Evolutionary conservation across 2,113 vertebrate species (phyloP), one percentile per base, ranked within the genome.

Genomic region (Talpa occidentalis): DNA sequence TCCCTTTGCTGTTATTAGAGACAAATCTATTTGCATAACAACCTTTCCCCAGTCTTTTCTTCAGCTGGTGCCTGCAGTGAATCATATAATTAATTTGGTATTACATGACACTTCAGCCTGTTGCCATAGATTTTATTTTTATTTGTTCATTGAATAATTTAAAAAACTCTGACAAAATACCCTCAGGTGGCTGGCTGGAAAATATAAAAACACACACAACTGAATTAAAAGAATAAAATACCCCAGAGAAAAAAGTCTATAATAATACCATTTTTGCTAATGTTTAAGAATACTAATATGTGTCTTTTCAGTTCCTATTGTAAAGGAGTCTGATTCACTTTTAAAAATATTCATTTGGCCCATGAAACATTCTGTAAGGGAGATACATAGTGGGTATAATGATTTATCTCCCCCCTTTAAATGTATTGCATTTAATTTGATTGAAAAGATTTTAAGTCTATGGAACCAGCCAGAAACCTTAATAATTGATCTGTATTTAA

Each of bases 91-190:
- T 94, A 87, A 94, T 93, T 94, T 91, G 95, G 60, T 93, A n/a
- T 89, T 96, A 88, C 52, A 92, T 88, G 90, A 91, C 69, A 77
- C 44, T 87, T 16, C 74, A 95, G 88, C 52, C 91, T 30, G 14
- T 94, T 96, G 84, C 70, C 83, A 96, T 94, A 91, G 66, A 89
- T 96, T 96, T 96, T 91, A 91, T 83, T 96, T 97, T 97, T 97
- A 93, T 96, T 96, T 94, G 74, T 93, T 94, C 81, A 86, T 74
- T 95, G 94, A 94, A 95, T 97, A 92, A 90, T 95, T 95, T 82
- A 78, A 86, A 95, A 95, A 44, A 64, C 80, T 37, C 74, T 95
- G 88, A 94, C 79, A 95, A 82, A 93, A 90, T 77, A 67, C 28
- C 88, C 74, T 79, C 47, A 87, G 90, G 94, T 96, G 64, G 78